Percentiles rank a stretch among this genome's conserved stretches.
Evolutionary conservation across 1,140 invertebrate genomes (phyloP).

Genomic region (Dreissena polymorpha): DNA sequence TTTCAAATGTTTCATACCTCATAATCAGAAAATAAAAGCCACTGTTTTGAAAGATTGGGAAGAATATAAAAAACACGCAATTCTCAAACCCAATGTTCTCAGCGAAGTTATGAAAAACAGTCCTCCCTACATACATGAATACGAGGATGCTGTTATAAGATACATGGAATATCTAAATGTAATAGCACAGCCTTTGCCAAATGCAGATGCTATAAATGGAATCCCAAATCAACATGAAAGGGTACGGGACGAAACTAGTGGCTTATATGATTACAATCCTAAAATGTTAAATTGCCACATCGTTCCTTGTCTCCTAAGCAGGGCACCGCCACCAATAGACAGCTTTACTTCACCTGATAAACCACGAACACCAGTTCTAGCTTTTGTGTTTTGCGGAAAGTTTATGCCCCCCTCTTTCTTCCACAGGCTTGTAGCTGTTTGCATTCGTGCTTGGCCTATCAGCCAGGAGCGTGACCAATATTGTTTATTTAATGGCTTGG

Average conservation of each 20-base stretch:
- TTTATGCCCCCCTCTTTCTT: conserved; percentile 43
- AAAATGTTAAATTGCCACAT: conserved; percentile 17
- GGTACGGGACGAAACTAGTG: background rate
- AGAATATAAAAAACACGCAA: conserved; percentile 13
- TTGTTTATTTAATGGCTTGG: conserved; percentile 27
- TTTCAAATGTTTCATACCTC: conserved; percentile 36
- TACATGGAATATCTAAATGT: conserved; percentile 44
- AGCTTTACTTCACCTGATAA: background rate
- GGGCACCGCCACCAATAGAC: background rate
- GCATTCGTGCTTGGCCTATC: conserved; percentile 6
- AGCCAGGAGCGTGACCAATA: background rate
- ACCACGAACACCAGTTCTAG: conserved; percentile 12
- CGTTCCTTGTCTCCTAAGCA: conserved; percentile 9
- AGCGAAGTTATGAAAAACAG: conserved; percentile 33
- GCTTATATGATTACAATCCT: background rate
- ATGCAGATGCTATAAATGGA: background rate
- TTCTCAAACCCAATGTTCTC: conserved; percentile 14
- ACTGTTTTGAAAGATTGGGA: background rate
- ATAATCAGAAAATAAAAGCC: conserved; percentile 5
- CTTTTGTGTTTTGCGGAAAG: background rate
- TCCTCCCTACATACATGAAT: background rate
- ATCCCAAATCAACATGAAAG: background rate
- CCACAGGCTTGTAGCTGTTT: conserved; percentile 19
- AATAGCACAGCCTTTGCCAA: conserved; percentile 12
- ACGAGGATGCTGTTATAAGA: conserved; percentile 18